Conservation (phyloP, 2,113 vertebrate species). For the Gnathonemus longibarbis region DNA sequence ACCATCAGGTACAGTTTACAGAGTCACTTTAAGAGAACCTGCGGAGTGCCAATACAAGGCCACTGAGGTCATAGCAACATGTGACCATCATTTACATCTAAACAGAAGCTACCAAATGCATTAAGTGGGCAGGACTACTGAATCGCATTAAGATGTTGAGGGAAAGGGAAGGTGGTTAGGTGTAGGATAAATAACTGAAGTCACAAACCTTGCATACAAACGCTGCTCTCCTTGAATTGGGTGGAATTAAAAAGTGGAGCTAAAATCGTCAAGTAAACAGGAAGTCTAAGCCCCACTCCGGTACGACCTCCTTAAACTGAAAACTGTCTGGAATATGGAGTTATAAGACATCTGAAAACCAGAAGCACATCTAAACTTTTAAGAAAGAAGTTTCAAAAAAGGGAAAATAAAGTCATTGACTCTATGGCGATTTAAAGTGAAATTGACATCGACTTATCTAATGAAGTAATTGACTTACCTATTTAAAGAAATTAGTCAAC, state of each 20-base stretch:
- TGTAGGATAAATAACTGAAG: conserved; percentile 47
- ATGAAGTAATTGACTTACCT: conserved; percentile 12
- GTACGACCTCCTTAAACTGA: conserved; percentile 45
- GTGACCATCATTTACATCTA: background rate
- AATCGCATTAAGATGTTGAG: conserved; percentile 41
- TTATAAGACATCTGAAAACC: conserved; percentile 41
- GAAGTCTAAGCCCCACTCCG: conserved; percentile 47
- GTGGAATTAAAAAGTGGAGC: conserved; percentile 46
- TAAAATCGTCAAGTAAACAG: conserved; percentile 48
- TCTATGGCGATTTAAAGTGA: conserved; percentile 11
- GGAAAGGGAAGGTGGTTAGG: conserved; percentile 43
- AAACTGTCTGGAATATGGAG: conserved; percentile 45
- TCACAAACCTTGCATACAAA: conserved; percentile 48
- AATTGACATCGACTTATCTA: conserved; percentile 17
- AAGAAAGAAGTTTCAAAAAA: background rate
- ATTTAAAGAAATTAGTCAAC: conserved; percentile 22
- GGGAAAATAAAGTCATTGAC: background rate
- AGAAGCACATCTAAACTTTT: conserved; percentile 28
- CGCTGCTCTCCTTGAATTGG: conserved; percentile 49
- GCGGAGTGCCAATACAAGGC: background rate
- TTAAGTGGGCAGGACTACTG: conserved; percentile 19
- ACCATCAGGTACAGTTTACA: conserved; percentile 14
- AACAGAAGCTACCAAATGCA: conserved; percentile 10
- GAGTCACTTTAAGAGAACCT: conserved; percentile 5
- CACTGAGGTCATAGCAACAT: background rate